These are phyloP conservation scores for Zaprionus vittiger DNA, from an alignment of 1,140 invertebrate species.

Conservation along the genomic window DNA sequence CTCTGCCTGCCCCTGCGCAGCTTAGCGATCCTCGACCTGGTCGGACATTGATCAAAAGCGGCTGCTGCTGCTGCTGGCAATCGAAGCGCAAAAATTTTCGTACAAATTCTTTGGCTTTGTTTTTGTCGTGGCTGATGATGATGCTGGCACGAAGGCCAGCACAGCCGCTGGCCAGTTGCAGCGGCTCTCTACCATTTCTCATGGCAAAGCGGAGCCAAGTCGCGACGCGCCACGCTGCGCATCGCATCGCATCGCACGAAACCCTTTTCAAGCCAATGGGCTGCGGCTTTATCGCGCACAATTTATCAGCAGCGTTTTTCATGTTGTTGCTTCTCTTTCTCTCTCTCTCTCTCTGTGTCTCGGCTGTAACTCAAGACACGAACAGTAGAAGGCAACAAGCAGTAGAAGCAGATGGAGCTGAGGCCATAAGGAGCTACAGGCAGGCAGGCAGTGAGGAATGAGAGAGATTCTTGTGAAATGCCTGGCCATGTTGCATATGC, in stretches of 20 bases:
- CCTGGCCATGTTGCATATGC: constrained; percentile 57
- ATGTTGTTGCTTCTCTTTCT: constrained; percentile 49
- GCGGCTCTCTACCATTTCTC: constrained; percentile 60
- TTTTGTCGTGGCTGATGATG: constrained; percentile 48
- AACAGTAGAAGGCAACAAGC: not conserved
- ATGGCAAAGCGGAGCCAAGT: constrained; percentile 35
- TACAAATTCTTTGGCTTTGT: constrained; percentile 81
- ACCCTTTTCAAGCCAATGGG: constrained; percentile 69
- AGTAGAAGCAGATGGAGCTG: constrained; percentile 1
- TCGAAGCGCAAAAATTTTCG: constrained; percentile 80
- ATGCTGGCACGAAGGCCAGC: constrained; percentile 43
- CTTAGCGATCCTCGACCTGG: not conserved
- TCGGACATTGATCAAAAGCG: constrained; percentile 67
- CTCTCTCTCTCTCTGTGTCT: not conserved
- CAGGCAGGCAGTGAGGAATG: constrained; percentile 11
- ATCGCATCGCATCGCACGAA: constrained; percentile 42
- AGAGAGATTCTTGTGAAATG: constrained; percentile 67
- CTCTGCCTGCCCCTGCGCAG: not conserved
- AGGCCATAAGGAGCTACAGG: not conserved
- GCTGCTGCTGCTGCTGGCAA: constrained; percentile 60
- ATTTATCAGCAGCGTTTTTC: constrained; percentile 82
- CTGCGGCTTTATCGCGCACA: constrained; percentile 75
- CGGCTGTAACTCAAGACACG: constrained; percentile 72
- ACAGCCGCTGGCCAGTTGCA: constrained; percentile 64
- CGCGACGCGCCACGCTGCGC: constrained; percentile 24